phyloP scores from a whole-genome alignment of 2,797 vertebrate genomes.

The Sebastiscus albofasciatus region DNA sequence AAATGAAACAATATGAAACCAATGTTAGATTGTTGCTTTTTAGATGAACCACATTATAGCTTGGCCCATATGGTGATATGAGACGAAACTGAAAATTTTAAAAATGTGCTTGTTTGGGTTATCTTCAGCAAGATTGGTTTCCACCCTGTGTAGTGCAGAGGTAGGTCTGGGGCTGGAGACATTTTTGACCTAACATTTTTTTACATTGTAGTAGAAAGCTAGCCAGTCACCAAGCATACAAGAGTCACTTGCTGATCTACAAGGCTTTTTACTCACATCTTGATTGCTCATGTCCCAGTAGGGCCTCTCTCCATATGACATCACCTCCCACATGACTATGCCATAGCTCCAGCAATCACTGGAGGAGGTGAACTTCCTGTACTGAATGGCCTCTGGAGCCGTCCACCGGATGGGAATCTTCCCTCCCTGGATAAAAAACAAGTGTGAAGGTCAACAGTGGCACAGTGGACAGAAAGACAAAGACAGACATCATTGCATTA shows the following conservation, averaged over 20 bases:
- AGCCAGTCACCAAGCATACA: not conserved
- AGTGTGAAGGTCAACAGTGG: not conserved
- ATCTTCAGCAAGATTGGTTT: not conserved
- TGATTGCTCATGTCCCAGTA: constrained; percentile 89
- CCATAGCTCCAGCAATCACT: constrained; percentile 87
- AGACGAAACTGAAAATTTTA: not conserved
- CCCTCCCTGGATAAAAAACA: constrained; percentile 75
- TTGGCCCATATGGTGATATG: not conserved
- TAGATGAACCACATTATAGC: not conserved
- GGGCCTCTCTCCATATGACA: constrained; percentile 86
- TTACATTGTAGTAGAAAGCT: not conserved
- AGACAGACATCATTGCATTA: not conserved
- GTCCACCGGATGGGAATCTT: constrained; percentile 88
- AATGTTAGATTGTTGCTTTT: not conserved
- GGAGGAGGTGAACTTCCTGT: constrained; percentile 86
- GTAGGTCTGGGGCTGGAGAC: not conserved
- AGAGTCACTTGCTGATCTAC: not conserved
- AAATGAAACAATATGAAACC: not conserved
- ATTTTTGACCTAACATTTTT: too few relatives aligned
- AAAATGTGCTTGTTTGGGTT: not conserved
- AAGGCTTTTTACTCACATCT: constrained; percentile 71
- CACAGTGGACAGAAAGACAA: not conserved
- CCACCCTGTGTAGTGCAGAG: not conserved
- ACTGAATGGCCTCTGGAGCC: constrained; percentile 85
- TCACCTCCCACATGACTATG: constrained; percentile 87